phyloP scores from a whole-genome alignment of 1,140 invertebrate species.

The Bradynema listronoti region DNA sequence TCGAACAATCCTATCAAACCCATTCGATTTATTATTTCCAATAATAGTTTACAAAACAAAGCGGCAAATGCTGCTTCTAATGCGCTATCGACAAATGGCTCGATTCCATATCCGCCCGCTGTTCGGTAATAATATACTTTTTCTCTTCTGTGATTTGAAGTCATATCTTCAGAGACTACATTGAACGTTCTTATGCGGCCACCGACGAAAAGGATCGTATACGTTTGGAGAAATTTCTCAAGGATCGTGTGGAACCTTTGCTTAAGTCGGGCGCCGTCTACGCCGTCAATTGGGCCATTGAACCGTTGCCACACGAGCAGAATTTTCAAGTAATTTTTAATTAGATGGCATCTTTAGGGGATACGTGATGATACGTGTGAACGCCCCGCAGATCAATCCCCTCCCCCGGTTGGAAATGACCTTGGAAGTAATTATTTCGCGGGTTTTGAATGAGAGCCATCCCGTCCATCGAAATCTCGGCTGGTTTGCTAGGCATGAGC shows the following conservation, averaged over 20 bases:
- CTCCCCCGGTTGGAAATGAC: too few species aligned
- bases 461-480: too few species aligned
- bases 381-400: too few species aligned
- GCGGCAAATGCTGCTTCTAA: not conserved
- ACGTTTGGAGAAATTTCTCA: constrained; percentile 32
- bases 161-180: constrained; percentile 24
- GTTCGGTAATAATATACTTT: constrained; percentile 3
- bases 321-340: constrained; percentile 34
- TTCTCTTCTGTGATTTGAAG: not conserved
- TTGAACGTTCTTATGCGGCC: constrained; percentile 36
- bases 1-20: too few species aligned
- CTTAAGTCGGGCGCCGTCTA: constrained; percentile 38
- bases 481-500: too few species aligned
- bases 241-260: constrained; percentile 29
- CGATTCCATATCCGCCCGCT: constrained; percentile 3
- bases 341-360: too few species aligned
- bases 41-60: constrained; percentile 8
- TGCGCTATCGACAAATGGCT: not conserved
- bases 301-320: constrained; percentile 38
- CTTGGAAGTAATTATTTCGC: too few species aligned
- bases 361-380: too few species aligned
- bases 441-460: too few species aligned
- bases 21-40: constrained; percentile 12
- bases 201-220: constrained; percentile 28
- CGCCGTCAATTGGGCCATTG: constrained; percentile 39